Conservation (phyloP, 1,140 invertebrate genomes). For the Notospermus geniculatus region DNA sequence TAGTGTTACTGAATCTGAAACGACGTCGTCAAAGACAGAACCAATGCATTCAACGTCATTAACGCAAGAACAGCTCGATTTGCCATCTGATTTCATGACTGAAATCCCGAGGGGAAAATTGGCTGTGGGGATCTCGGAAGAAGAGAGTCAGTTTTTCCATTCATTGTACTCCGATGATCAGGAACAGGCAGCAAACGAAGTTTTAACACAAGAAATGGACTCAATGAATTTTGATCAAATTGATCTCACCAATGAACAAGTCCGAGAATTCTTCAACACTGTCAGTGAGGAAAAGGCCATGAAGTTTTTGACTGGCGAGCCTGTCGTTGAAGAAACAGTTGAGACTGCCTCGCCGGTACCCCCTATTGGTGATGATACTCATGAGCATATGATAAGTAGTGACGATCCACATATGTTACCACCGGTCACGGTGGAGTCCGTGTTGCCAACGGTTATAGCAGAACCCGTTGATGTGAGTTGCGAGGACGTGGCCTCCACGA, state of each 20-base stretch:
- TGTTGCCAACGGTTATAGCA: not conserved
- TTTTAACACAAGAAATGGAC: not conserved
- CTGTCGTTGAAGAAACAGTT: not conserved
- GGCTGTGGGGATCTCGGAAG: not conserved
- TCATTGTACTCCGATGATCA: not conserved
- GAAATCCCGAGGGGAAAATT: not conserved
- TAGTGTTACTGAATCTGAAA: not conserved
- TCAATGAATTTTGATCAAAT: not conserved
- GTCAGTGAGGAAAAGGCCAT: not conserved
- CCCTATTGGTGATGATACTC: not conserved
- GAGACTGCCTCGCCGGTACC: not conserved
- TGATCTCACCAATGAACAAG: constrained; percentile 3
- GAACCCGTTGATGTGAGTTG: not conserved
- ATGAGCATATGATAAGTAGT: not conserved
- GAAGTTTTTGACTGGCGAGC: constrained; percentile 6
- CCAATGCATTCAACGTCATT: not conserved
- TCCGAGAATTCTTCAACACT: not conserved
- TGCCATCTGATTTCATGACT: not conserved
- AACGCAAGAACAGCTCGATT: not conserved
- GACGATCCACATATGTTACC: not conserved
- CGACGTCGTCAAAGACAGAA: not conserved
- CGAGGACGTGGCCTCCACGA: no score
- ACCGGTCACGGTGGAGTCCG: no score
- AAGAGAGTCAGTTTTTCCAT: constrained; percentile 5
- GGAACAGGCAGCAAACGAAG: not conserved